Evolutionary conservation across 2,113 vertebrate species (phyloP), one percentile per base, ranked within the genome.

Genomic region (Tautogolabrus adspersus): DNA sequence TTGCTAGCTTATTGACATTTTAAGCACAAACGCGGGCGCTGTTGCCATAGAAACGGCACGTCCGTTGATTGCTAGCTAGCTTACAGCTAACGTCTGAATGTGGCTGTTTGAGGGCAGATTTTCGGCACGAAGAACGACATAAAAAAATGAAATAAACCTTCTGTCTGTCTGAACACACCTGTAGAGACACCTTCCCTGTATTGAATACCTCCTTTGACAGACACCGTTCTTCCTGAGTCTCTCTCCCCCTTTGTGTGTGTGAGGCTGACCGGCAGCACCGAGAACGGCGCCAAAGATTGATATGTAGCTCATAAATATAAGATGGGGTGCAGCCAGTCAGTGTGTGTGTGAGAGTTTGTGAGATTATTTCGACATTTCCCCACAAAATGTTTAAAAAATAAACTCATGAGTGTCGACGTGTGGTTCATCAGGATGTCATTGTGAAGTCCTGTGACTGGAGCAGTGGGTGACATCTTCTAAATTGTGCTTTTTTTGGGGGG

Each of bases 251-350:
- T 15, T 18, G 19, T 44, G 77, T 73, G 55, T 46, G 80, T 61
- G 21, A 59, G 83, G 10, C 37, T 38, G 90, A 81, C 85, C 61
- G 30, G 88, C 81, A 46, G 63, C 87, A 89, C 81, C 56, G 46
- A 90, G 91, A 88, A 88, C 52, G 89, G 83, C 77, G 83, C 93
- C 91, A 93, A 93, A 93, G 92, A 93, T 87, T 87, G 89, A 81
- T 79, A 30, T 75, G 81, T 87, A 83, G 85, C 87, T 87, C 80
- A 69, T 62, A 13, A 62, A 12, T 47, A 8, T 51, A 44, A 55
- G 83, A 77, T 71, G 89, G 89, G 88, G 88, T 79, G 86, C 72
- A 88, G 85, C 87, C 72, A 0, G 62, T 68, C 57, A 87, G 74
- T 54, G 77, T 47, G 15, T 57, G 72, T 49, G 67, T 46, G 68